Conservation (phyloP, 2,113 vertebrate genomes). For the Tauraco erythrolophus region DNA sequence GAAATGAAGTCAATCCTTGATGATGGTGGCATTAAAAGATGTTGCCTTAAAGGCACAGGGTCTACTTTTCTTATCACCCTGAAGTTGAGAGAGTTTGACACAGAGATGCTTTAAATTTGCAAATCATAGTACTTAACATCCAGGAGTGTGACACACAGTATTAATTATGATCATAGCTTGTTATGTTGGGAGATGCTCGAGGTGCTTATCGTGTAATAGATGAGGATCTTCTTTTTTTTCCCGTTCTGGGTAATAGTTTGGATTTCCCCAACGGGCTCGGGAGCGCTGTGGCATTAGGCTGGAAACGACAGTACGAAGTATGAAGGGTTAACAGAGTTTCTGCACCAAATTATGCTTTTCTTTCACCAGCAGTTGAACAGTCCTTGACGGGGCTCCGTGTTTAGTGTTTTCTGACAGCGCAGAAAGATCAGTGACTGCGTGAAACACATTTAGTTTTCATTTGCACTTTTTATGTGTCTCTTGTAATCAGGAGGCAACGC, state of each 20-base stretch:
- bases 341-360: background rate
- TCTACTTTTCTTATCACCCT: background rate
- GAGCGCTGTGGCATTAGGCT: background rate
- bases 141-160: background rate
- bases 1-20: background rate
- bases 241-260: background rate
- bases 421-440: constrained; percentile 3
- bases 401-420: background rate
- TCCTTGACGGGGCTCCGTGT: background rate
- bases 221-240: background rate
- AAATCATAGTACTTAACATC: background rate
- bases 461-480: constrained; percentile 35
- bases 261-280: background rate
- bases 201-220: background rate
- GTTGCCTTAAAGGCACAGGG: constrained; percentile 44
- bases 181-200: background rate
- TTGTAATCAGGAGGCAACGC: constrained; percentile 9
- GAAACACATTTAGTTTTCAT: background rate
- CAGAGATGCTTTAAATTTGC: constrained; percentile 11
- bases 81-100: constrained; percentile 21
- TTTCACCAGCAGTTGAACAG: background rate
- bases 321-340: constrained; percentile 18
- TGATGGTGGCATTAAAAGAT: constrained; percentile 11
- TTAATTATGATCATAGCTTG: background rate
- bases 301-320: background rate